A percentile compares a stretch with the other conserved stretches of the same genome.
Evolutionary conservation across 2,797 vertebrate species (phyloP).

Genomic region (Heterohyrax brucei): DNA sequence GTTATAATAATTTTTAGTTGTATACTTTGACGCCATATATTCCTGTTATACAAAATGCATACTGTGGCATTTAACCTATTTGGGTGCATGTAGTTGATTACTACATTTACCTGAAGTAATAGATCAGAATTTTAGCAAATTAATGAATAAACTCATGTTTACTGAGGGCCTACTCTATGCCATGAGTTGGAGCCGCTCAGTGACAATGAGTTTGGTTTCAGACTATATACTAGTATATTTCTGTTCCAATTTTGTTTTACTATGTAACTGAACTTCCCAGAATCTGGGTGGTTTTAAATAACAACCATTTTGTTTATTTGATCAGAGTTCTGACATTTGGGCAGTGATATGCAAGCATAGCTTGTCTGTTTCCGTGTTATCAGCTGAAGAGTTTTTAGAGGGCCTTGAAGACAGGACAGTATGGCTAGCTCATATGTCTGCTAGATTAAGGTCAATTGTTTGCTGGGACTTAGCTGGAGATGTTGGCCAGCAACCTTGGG

Average conservation of each 20-base stretch:
- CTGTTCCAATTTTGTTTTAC: not conserved
- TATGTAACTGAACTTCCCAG: not conserved
- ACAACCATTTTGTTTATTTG: not conserved
- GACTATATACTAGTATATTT: not conserved
- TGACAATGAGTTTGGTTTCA: not conserved
- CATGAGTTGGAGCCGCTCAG: not conserved
- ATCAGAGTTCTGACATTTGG: not conserved
- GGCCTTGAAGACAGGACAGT: not conserved
- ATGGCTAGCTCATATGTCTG: not conserved
- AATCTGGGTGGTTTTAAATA: not conserved
- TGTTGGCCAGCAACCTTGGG: not conserved
- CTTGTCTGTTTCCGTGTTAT: not conserved
- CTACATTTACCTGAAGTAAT: not conserved
- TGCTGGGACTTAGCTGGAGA: not conserved
- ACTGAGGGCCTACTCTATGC: not conserved
- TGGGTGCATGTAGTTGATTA: not conserved
- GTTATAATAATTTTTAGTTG: not conserved
- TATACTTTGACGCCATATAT: not conserved
- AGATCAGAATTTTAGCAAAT: not conserved
- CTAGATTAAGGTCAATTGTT: not conserved
- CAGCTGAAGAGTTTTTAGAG: not conserved
- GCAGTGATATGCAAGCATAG: not conserved
- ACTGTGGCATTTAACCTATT: not conserved
- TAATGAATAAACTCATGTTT: not conserved
- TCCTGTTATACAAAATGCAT: not conserved